A percentile compares a stretch with the other conserved stretches of the same genome.
These are phyloP conservation scores for Acromyrmex charruanus DNA, from an alignment of 1,140 invertebrate species.

Conservation along the genomic window DNA sequence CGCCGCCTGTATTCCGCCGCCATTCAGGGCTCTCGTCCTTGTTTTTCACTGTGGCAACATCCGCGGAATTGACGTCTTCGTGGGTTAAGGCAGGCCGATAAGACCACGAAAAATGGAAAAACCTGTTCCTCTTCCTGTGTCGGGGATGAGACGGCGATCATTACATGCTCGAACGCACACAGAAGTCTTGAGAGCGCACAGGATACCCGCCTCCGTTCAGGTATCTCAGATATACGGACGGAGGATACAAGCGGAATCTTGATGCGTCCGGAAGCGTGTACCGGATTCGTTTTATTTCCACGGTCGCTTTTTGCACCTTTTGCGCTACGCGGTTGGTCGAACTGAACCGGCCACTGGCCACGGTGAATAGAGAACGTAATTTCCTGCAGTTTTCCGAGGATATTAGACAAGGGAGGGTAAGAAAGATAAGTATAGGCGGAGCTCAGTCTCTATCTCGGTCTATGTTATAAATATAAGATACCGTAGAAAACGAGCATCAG, in stretches of 20 bases:
- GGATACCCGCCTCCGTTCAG: slow-evolving; percentile 71
- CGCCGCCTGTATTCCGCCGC: not conserved
- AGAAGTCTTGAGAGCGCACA: slow-evolving; percentile 59
- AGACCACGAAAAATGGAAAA: slow-evolving; percentile 78
- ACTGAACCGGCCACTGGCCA: slow-evolving; percentile 8
- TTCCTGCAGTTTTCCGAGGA: slow-evolving; percentile 46
- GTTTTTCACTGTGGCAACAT: slow-evolving; percentile 63
- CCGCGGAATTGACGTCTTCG: slow-evolving; percentile 72
- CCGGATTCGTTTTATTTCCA: slow-evolving; percentile 56
- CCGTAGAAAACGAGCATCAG: not conserved
- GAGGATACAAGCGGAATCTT: slow-evolving; percentile 68
- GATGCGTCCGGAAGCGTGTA: slow-evolving; percentile 69
- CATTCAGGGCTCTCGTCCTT: slow-evolving; percentile 42
- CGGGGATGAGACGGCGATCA: slow-evolving; percentile 71
- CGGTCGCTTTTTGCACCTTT: slow-evolving; percentile 27
- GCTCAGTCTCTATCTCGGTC: not conserved
- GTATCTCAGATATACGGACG: slow-evolving; percentile 61
- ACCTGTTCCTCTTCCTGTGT: slow-evolving; percentile 81
- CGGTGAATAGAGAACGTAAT: slow-evolving; percentile 40
- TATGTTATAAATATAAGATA: slow-evolving; percentile 2
- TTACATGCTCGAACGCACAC: slow-evolving; percentile 74
- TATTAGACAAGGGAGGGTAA: slow-evolving; percentile 30
- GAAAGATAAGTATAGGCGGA: not conserved
- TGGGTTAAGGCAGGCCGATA: slow-evolving; percentile 78
- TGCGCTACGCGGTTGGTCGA: slow-evolving; percentile 40